Conservation (phyloP, 2,797 vertebrate species). For the Mormyrus proboscirostris region DNA sequence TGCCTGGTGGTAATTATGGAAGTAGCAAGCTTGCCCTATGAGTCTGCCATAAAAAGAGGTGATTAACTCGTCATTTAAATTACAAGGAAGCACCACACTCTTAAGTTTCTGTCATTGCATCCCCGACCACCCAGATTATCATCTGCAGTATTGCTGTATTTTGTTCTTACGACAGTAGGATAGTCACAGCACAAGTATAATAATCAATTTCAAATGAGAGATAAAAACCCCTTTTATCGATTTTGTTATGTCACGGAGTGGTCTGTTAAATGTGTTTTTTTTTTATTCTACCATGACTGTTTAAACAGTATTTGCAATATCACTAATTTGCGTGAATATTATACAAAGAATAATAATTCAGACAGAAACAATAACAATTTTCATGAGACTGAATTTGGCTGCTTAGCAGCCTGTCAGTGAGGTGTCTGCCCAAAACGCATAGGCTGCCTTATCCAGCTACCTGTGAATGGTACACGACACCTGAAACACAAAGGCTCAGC, state of each 20-base stretch:
- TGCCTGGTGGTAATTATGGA: slow-evolving; percentile 16
- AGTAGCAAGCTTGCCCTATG: slow-evolving; percentile 18
- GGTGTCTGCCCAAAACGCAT: background rate
- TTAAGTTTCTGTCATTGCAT: slow-evolving; percentile 11
- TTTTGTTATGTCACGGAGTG: background rate
- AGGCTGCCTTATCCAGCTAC: background rate
- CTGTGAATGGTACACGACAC: background rate
- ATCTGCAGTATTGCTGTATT: background rate
- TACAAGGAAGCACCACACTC: slow-evolving; percentile 15
- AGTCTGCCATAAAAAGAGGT: slow-evolving; percentile 25
- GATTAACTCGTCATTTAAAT: slow-evolving; percentile 45
- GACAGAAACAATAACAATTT: background rate
- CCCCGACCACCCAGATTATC: slow-evolving; percentile 12
- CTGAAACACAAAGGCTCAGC: background rate
- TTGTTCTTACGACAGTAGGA: background rate
- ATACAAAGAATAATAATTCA: background rate
- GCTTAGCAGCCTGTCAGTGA: background rate
- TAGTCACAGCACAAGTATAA: background rate
- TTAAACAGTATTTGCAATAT: background rate
- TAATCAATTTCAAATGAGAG: background rate
- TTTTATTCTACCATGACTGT: background rate
- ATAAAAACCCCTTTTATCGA: background rate
- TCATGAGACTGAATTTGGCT: background rate
- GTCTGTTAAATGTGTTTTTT: background rate
- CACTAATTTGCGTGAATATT: background rate